Evolutionary conservation across 2,888 invertebrate genomes (phyloP), one percentile per base, ranked within the genome.

Genomic region (Callyntrura sp.): DNA sequence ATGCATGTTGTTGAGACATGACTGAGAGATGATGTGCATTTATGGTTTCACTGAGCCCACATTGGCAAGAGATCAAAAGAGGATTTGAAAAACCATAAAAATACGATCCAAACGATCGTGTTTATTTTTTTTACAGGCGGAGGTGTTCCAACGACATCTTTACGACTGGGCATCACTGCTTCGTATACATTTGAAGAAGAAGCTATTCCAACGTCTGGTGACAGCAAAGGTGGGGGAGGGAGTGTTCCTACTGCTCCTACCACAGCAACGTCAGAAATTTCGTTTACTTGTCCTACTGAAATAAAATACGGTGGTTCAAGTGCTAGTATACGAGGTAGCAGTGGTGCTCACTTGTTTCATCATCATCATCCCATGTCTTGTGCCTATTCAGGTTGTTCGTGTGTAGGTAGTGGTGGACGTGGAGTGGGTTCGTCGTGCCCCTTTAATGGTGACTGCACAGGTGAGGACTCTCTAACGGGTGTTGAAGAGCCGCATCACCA

Each of bases 131-230:
- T 90, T 83, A 17, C 76, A 88, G 88, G 78, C 28, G 85, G 79
- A 85, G 85, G 82, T 73, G 82, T 85, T 86, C 48, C 83, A 70
- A 89, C 91, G n/a, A 70, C 92, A 57, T 93, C 93, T 0, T 81
- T 92, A 25, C 90, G 91, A 57, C 85, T 92, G 62, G 92, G 92
- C 12, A 92, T 92, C n/a, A 92, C 92, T 57, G 91, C 92, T n/a
- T 92, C 92, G 3, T 93, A 92, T 91, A 91, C 91, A 17, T 92
- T 92, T 85, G 92, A 92, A 88, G 92, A 92, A 45, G 93, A 93
- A 81, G 76, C 82, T 28, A 62, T 90, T 81, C 76, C 81, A 25
- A 81, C 73, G n/a, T 57, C 81, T 11, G 55, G 73, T 43, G 85
- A 81, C 9, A 82, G 28, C 8, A 86, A 82, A 57, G 85, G 76